Percentiles rank a stretch among this genome's conserved stretches.
Conservation (phyloP, 2,797 vertebrate genomes). For the Furcifer pardalis region DNA sequence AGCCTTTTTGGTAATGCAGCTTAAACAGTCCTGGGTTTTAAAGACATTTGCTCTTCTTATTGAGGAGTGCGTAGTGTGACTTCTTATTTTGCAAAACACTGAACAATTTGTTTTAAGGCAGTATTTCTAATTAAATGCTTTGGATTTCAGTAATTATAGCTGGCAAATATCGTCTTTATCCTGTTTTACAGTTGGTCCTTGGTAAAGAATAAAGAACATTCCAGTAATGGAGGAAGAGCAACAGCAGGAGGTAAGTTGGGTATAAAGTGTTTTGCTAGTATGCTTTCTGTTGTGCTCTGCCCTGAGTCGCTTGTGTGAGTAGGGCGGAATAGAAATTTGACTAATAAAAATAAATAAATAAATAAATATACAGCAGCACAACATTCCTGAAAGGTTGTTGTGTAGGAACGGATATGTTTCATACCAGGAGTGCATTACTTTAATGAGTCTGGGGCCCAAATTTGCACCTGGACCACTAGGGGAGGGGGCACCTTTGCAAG, state of each 20-base stretch:
- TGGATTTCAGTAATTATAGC: background rate
- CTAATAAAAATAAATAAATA: no score
- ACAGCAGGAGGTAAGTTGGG: slow-evolving; percentile 24
- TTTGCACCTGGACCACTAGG: background rate
- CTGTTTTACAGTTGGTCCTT: slow-evolving; percentile 1
- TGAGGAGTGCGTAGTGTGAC: background rate
- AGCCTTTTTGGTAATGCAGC: background rate
- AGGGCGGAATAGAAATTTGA: no score
- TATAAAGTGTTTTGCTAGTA: background rate
- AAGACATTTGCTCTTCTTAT: background rate
- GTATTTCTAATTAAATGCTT: background rate
- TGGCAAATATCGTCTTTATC: background rate
- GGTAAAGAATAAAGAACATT: background rate
- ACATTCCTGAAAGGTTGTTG: background rate
- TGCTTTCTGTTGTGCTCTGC: no score
- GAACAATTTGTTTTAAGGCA: background rate
- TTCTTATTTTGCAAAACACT: background rate
- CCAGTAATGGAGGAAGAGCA: slow-evolving; percentile 17
- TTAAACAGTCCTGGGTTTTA: background rate
- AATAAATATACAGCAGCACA: background rate
- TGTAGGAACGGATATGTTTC: no score
- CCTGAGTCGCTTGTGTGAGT: no score
- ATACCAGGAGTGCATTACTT: background rate
- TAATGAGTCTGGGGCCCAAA: background rate
- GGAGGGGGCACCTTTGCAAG: no score